Conservation (phyloP, 2,797 vertebrate genomes). For the Diglossa cyanea region DNA sequence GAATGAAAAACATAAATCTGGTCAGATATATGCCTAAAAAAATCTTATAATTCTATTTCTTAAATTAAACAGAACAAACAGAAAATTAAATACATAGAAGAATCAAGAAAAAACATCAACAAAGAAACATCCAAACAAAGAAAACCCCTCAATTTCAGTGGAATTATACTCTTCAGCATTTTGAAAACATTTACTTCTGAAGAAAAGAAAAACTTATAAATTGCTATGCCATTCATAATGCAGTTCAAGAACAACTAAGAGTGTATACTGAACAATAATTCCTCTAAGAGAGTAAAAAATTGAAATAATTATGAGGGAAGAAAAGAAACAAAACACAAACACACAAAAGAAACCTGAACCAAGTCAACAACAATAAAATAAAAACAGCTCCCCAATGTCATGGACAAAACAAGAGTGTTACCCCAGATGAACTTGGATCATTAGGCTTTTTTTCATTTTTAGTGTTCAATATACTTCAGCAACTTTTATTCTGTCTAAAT, state of each 20-base stretch:
- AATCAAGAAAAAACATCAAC: background rate
- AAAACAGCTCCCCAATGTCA: rapidly evolving
- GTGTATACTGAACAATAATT: background rate
- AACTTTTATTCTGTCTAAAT: background rate
- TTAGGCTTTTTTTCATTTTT: background rate
- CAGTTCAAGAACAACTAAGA: background rate
- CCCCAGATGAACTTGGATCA: background rate
- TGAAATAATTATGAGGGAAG: background rate
- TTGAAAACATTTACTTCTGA: background rate
- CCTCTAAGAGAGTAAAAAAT: background rate
- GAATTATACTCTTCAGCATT: background rate
- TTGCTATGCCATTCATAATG: background rate
- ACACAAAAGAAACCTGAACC: background rate
- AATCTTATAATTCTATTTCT: background rate
- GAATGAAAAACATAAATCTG: background rate
- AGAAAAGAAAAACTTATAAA: background rate
- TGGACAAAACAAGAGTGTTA: rapidly evolving
- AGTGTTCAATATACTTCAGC: background rate
- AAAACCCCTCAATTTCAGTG: background rate
- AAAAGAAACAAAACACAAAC: background rate
- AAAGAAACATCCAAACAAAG: background rate
- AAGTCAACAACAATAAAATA: background rate
- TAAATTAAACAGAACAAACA: background rate
- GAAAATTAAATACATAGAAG: background rate
- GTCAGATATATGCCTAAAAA: background rate